Evolutionary conservation across 1,140 invertebrate genomes (phyloP).

Genomic region (Zaprionus ghesquierei): DNA sequence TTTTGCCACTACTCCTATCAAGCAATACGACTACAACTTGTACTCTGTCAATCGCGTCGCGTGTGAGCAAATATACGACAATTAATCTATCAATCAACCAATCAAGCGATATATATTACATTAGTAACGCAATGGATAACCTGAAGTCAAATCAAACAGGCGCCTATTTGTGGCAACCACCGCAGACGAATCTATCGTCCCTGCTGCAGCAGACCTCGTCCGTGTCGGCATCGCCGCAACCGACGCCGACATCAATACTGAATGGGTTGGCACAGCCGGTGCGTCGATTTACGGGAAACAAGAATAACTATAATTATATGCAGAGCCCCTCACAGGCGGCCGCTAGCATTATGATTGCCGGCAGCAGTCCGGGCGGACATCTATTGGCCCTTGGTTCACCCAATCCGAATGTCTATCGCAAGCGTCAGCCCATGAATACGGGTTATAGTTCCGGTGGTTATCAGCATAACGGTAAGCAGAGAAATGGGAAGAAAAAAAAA

Average conservation of each 20-base stretch:
- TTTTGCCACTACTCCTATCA: neutral
- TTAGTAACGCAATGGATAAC: slow-evolving; percentile 54
- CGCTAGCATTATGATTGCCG: slow-evolving; percentile 30
- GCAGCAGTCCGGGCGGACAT: slow-evolving; percentile 14
- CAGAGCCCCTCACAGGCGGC: slow-evolving; percentile 39
- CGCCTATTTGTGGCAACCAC: slow-evolving; percentile 56
- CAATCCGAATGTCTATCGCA: slow-evolving; percentile 51
- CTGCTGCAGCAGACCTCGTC: slow-evolving; percentile 5
- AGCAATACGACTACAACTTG: neutral
- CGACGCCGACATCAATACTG: slow-evolving; percentile 13
- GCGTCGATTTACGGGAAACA: slow-evolving; percentile 60
- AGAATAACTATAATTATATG: slow-evolving; percentile 60
- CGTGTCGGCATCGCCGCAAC: slow-evolving; percentile 10
- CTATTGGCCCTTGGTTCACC: slow-evolving; percentile 21
- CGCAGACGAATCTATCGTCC: slow-evolving; percentile 20
- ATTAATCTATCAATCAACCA: too few species aligned
- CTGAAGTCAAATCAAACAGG: slow-evolving; percentile 47
- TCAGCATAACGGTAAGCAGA: slow-evolving; percentile 60
- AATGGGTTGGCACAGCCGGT: slow-evolving; percentile 31
- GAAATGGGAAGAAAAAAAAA: neutral
- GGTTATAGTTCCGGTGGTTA: slow-evolving; percentile 38
- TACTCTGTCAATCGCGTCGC: neutral
- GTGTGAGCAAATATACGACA: too few species aligned
- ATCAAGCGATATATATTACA: too few species aligned
- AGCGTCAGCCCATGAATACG: slow-evolving; percentile 54